Evolutionary conservation across 2,797 vertebrate genomes (phyloP).

Genomic region (Pteronotus mesoamericanus): DNA sequence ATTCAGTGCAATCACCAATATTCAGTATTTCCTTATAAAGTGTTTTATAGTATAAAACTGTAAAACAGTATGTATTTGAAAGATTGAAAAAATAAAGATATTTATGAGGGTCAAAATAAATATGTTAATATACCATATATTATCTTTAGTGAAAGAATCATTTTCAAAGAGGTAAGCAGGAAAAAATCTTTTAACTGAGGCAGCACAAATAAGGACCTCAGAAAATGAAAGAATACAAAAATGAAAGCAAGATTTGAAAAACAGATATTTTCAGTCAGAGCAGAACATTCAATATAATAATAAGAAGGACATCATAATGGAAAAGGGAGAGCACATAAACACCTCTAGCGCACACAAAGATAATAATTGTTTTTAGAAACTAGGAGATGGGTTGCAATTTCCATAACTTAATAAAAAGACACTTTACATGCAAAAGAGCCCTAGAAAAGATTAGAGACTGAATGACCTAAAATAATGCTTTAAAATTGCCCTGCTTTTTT

Average conservation of each 20-base stretch:
- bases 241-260: slow-evolving; percentile 60
- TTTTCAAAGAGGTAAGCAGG: neutral
- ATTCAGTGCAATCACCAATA: neutral
- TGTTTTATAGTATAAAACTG: slow-evolving; percentile 12
- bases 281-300: slow-evolving; percentile 61
- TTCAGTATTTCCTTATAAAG: neutral
- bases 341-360: slow-evolving; percentile 57
- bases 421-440: slow-evolving; percentile 76
- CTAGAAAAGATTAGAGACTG: slow-evolving; percentile 69
- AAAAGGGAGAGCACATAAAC: slow-evolving; percentile 65
- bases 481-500: slow-evolving; percentile 47
- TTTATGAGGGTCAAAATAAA: neutral
- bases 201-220: slow-evolving; percentile 36
- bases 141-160: neutral
- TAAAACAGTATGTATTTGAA: neutral
- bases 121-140: neutral
- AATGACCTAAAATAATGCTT: slow-evolving; percentile 69
- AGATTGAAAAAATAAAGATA: slow-evolving; percentile 21
- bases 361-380: slow-evolving; percentile 74
- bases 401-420: slow-evolving; percentile 76
- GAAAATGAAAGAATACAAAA: slow-evolving; percentile 65
- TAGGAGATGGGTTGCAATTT: slow-evolving; percentile 72
- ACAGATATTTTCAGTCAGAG: slow-evolving; percentile 56
- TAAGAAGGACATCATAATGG: slow-evolving; percentile 64
- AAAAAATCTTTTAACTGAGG: slow-evolving; percentile 52